Evolutionary conservation across 2,888 invertebrate species (phyloP), one percentile per base, ranked within the genome.

Genomic region (Philonicus albiceps): DNA sequence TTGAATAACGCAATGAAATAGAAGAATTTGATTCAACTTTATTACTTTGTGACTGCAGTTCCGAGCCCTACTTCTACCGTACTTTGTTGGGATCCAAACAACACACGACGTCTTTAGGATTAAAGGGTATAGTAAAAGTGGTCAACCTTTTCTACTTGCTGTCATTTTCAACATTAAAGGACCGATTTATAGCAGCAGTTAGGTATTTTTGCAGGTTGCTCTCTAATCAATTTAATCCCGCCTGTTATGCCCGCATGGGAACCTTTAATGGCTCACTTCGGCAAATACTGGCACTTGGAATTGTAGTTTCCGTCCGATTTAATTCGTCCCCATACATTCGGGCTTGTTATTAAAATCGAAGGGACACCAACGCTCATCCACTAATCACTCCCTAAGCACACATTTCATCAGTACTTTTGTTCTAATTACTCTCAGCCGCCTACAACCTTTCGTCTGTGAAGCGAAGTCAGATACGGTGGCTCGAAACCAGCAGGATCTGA

Each of bases 321-420:
- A 34, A 74, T 31, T 16, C 74, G 31, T n/a, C 30, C 22, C 40
- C 49, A 7, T 22, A 76, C 22, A 53, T 49, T 80, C 40, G 27
- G 31, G 27, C 53, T 53, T 53, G 13, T 49, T 80, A 80, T 49
- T 80, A 80, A 80, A 80, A 80, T 53, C 80, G 43, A 30, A 76
- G 27, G 80, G 80, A 80, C 80, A 80, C 53, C 80, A 30, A 80
- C 49, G 80, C 49, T 80, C 49, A 30, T 31, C 80, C 53, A 80
- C 80, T 80, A 80, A 80, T 80, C 80, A 80, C 80, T 53, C 80
- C 80, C 80, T 19, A 19, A 80, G 31, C 53, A 80, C 80, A 31
- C 80, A 53, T 80, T 80, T 80, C 80, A 80, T 80, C 49, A 49
- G 49, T 80, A 27, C 80, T 80, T 27, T 80, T 80, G 80, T 80